Base-by-base conservation (phyloP, 2,113 vertebrate genomes). In the Amia ocellicauda region DNA sequence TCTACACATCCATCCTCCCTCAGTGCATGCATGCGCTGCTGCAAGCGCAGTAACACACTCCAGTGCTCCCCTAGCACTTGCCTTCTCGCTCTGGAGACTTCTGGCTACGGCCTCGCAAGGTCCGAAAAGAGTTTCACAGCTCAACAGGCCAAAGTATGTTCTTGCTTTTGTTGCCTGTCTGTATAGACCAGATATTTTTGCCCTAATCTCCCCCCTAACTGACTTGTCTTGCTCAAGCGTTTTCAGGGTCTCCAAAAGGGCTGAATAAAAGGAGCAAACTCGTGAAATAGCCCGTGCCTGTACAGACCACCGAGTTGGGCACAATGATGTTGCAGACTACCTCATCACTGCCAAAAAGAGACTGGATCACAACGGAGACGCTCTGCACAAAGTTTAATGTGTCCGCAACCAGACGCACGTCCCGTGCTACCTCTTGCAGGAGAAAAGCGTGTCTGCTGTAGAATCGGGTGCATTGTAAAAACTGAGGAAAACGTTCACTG, bases 361-460 rank as follows among this genome's bases (percentile, higher is more conserved):
- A 47, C 23, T 60, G 3, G 20, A 63, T 63, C 2, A 54, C n/a
- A 4, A 45, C 42, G 2, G 62, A 40, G 3, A 57, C n/a, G 14
- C 27, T 8, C 53, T 26, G 51, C 9, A 57, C 26, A 29, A 57
- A 42, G 28, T 36, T 43, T 10, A 53, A n/a, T 2, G 40, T 26
- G 36, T 64, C 50, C 16, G 50, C 50, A 4, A 64, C 62, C 17
- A 64, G 27, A 31, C 19, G 17, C 5, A 64, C 63, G 11, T 64
- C 31, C n/a, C 45, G 17, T 19, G 63, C 58, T n/a, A 67, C 64
- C 45, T 70, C 69, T 57, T 54, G 22, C 56, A 64, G 28, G 4
- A 28, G 27, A 70, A 62, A 2, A 70, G 51, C 9, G 31, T 70
- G 45, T 70, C 62, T 56, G 62, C 62, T 10, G 41, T 49, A 8